phyloP scores from a whole-genome alignment of 2,888 invertebrate genomes.

The Acanthopleura granulata region DNA sequence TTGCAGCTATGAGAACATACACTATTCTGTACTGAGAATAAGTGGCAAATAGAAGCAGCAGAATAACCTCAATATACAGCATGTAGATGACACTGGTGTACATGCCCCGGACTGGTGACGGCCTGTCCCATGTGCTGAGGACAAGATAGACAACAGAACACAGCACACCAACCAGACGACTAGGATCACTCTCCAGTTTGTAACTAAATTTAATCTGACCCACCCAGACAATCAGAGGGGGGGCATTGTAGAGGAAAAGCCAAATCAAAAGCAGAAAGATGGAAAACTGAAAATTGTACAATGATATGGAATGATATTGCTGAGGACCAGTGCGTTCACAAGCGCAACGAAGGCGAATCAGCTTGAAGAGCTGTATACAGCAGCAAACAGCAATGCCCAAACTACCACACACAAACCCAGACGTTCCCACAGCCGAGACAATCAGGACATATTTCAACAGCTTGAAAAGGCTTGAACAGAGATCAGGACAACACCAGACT shows the following conservation, averaged over 20 bases:
- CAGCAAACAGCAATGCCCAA: background rate
- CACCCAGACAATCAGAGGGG: background rate
- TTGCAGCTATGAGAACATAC: constrained; percentile 28
- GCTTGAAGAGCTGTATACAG: background rate
- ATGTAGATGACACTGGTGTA: constrained; percentile 22
- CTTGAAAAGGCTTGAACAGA: background rate
- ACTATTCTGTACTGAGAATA: constrained; percentile 38
- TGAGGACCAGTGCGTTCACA: background rate
- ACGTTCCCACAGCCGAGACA: background rate
- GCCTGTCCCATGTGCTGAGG: background rate
- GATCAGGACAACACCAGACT: background rate
- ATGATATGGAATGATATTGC: background rate
- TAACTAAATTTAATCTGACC: background rate
- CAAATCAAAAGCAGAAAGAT: background rate
- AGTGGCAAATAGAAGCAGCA: constrained; percentile 37
- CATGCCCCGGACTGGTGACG: background rate
- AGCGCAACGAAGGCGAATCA: background rate
- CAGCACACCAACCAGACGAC: background rate
- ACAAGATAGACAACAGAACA: background rate
- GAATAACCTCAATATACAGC: constrained; percentile 28
- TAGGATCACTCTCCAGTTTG: background rate
- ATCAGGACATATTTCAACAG: background rate
- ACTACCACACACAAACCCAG: background rate
- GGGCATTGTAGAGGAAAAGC: background rate
- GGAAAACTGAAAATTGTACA: constrained; percentile 4